These are phyloP conservation scores for Dilophus febrilis DNA, from an alignment of 2,888 invertebrate species.

Conservation along the genomic window DNA sequence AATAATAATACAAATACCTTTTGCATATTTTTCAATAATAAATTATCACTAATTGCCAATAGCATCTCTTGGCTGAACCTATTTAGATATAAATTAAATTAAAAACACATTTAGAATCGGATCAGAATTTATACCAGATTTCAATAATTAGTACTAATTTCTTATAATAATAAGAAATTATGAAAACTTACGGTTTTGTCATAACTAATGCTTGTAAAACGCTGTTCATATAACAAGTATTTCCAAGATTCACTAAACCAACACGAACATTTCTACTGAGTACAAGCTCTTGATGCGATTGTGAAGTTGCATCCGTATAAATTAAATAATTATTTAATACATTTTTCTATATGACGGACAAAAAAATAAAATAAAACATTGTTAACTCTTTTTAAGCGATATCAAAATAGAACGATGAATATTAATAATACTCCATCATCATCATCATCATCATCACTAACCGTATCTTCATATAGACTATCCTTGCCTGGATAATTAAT, in stretches of 20 bases:
- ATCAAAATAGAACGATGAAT: too few species aligned
- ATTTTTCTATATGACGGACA: too few species aligned
- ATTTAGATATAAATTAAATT: conserved; percentile 5
- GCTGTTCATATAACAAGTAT: conserved; percentile 83
- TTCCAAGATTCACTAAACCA: conserved; percentile 67
- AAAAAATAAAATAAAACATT: too few species aligned
- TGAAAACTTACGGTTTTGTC: conserved; percentile 47
- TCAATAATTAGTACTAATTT: not conserved
- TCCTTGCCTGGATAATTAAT: too few species aligned
- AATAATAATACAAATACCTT: conserved; percentile 55
- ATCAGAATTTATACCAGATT: not conserved
- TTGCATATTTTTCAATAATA: conserved; percentile 48
- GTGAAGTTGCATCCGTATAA: too few species aligned
- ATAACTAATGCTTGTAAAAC: conserved; percentile 68
- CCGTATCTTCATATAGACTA: too few species aligned
- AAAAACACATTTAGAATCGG: too few species aligned
- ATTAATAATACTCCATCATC: too few species aligned
- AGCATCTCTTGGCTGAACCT: conserved; percentile 54
- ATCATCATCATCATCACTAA: too few species aligned
- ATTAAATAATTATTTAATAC: too few species aligned
- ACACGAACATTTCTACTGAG: conserved; percentile 31
- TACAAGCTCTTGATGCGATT: too few species aligned
- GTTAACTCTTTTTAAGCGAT: too few species aligned
- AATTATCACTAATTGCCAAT: conserved; percentile 33
- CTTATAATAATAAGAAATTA: not conserved